Conservation (phyloP, 2,888 invertebrate species). For the Ptychoptera albimana region DNA sequence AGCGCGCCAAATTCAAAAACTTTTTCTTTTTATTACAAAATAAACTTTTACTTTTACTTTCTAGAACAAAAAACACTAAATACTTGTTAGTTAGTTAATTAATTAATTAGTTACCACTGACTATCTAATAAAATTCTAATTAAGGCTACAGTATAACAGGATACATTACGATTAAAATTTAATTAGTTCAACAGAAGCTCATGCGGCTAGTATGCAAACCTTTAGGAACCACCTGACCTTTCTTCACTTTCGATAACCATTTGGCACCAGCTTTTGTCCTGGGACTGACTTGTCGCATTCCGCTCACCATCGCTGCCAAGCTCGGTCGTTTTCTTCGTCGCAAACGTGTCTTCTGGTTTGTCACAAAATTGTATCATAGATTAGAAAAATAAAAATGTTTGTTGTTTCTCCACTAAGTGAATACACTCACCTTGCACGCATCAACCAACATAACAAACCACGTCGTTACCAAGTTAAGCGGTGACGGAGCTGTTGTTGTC, state of each 20-base stretch:
- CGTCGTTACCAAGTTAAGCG: constrained; percentile 90
- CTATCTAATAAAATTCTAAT: too few species aligned
- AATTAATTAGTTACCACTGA: too few species aligned
- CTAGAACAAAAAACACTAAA: too few species aligned
- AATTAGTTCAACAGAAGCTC: too few species aligned
- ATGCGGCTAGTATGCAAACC: constrained; percentile 7
- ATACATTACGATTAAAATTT: too few species aligned
- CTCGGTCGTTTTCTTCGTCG: constrained; percentile 65
- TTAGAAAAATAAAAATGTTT: neutral
- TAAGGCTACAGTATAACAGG: too few species aligned
- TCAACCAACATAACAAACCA: constrained; percentile 78
- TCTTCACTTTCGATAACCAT: constrained; percentile 77
- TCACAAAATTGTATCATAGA: too few species aligned
- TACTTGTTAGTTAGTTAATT: too few species aligned
- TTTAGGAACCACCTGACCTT: constrained; percentile 51
- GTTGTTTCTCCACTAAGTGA: too few species aligned
- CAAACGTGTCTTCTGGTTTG: constrained; percentile 41
- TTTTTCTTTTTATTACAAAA: too few species aligned
- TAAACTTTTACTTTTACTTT: too few species aligned
- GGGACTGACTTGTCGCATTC: constrained; percentile 59
- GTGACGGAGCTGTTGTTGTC: constrained; percentile 93
- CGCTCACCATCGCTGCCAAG: constrained; percentile 66
- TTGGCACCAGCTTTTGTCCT: constrained; percentile 76
- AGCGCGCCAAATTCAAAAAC: too few species aligned
- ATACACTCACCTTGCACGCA: constrained; percentile 51